Percentiles rank a stretch among this genome's conserved stretches.
Conservation (phyloP, 2,888 invertebrate species). For the Chymomyza procnemis region DNA sequence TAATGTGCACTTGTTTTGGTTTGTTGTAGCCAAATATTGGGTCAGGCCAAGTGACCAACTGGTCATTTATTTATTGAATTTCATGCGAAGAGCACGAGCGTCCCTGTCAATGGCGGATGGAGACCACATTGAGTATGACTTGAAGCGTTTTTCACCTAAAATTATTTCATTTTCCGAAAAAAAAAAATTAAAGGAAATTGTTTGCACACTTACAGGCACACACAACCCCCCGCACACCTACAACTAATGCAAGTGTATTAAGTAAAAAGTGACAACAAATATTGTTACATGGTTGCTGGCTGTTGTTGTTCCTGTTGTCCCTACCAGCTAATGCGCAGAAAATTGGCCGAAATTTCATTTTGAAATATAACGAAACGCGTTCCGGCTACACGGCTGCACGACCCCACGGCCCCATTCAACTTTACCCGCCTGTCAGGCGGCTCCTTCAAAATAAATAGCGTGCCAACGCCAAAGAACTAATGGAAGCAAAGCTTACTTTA, state of each 20-base stretch:
- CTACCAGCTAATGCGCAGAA: constrained; percentile 60
- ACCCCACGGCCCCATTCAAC: no score
- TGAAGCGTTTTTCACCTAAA: constrained; percentile 67
- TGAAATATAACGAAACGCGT: constrained; percentile 25
- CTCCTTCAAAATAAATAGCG: constrained; percentile 8
- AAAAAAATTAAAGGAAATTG: constrained; percentile 24
- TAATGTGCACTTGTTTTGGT: constrained; percentile 26
- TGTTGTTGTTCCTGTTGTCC: constrained; percentile 14
- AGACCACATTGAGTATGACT: constrained; percentile 45
- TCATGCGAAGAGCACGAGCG: constrained; percentile 19
- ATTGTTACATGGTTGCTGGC: constrained; percentile 52
- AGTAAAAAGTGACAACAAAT: constrained; percentile 69
- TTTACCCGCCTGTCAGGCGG: not conserved
- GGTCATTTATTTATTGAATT: constrained; percentile 44
- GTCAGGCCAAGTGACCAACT: not conserved
- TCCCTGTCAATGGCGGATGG: not conserved
- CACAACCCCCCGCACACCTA: not conserved
- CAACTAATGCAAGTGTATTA: constrained; percentile 52
- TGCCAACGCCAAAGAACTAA: constrained; percentile 45
- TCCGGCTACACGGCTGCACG: not conserved
- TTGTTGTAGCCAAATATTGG: constrained; percentile 37
- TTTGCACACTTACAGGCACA: constrained; percentile 44
- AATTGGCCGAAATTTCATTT: constrained; percentile 68
- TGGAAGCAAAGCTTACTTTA: constrained; percentile 69
- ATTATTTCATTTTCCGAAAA: constrained; percentile 56